phyloP scores from a whole-genome alignment of 2,888 invertebrate genomes.

The Dryobota labecula region DNA sequence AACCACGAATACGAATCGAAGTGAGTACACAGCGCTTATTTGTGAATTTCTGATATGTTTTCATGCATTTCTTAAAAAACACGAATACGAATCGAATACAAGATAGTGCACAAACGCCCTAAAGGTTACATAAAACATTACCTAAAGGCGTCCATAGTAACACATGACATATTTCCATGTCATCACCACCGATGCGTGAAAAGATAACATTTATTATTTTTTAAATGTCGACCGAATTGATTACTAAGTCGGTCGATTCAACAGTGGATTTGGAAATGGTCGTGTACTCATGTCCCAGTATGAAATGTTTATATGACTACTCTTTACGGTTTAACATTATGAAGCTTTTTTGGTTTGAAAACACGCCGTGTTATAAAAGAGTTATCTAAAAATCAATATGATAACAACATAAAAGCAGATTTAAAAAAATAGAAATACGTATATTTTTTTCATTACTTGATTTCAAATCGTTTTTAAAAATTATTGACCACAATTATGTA shows the following conservation, averaged over 20 bases:
- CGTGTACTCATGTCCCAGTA: slow-evolving; percentile 18
- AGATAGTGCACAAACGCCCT: too few relatives aligned
- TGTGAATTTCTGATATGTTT: too few relatives aligned
- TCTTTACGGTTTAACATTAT: background rate
- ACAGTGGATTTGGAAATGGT: slow-evolving; percentile 11
- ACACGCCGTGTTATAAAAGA: background rate
- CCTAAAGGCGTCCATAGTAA: slow-evolving; percentile 9
- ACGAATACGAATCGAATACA: too few relatives aligned
- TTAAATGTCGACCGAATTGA: slow-evolving; percentile 37
- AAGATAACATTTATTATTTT: slow-evolving; percentile 58
- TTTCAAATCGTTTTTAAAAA: too few relatives aligned
- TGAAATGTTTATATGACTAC: slow-evolving; percentile 3
- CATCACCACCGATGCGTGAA: slow-evolving; percentile 47
- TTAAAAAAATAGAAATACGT: too few relatives aligned
- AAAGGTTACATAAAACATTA: slow-evolving; percentile 39
- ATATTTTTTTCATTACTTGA: too few relatives aligned
- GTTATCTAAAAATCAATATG: background rate
- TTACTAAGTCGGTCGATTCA: slow-evolving; percentile 2
- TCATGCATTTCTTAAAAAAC: too few relatives aligned
- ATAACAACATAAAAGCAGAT: background rate
- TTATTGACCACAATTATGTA: too few relatives aligned
- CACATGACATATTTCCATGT: slow-evolving; percentile 20
- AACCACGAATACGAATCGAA: too few relatives aligned
- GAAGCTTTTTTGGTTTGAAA: background rate
- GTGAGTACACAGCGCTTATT: too few relatives aligned